These are phyloP conservation scores for Styela clava DNA, from an alignment of 23 tunicate genomes.

Conservation along the genomic window DNA sequence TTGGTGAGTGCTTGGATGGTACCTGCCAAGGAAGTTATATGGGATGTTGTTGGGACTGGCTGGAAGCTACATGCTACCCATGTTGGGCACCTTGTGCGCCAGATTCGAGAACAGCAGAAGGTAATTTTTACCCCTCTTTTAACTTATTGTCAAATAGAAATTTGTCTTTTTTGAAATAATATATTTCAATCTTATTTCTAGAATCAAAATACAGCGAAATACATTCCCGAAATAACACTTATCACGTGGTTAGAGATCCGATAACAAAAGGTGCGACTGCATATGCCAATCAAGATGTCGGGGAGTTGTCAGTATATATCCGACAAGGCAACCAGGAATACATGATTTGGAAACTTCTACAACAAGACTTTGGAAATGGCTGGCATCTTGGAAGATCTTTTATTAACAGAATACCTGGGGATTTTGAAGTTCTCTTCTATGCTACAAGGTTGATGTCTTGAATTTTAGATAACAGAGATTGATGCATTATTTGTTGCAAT, in stretches of 20 bases:
- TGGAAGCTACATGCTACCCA: conserved; percentile 80
- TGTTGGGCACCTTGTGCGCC: conserved; percentile 71
- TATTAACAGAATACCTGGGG: conserved; percentile 61
- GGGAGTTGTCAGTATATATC: conserved; percentile 63
- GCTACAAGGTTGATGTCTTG: conserved; percentile 88
- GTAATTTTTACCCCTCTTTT: neutral
- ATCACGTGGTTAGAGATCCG: conserved; percentile 6
- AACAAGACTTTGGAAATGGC: conserved; percentile 61
- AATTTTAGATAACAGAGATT: neutral
- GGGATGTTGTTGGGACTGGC: conserved; percentile 81
- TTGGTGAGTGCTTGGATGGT: conserved; percentile 82
- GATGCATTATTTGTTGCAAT: neutral
- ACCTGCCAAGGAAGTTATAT: conserved; percentile 58
- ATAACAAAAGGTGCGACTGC: conserved; percentile 50
- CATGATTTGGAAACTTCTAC: conserved; percentile 61
- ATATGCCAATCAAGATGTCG: conserved; percentile 81
- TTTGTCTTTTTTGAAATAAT: neutral
- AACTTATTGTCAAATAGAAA: neutral
- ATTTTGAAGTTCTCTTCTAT: conserved; percentile 64
- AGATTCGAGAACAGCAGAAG: neutral
- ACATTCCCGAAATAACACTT: neutral
- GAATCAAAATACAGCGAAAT: neutral
- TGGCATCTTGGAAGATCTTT: conserved; percentile 58
- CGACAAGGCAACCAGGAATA: conserved; percentile 62
- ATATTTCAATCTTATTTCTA: too few relatives aligned